Conservation (phyloP, 1,140 invertebrate species). For the Daktulosphaira vitifoliae region DNA sequence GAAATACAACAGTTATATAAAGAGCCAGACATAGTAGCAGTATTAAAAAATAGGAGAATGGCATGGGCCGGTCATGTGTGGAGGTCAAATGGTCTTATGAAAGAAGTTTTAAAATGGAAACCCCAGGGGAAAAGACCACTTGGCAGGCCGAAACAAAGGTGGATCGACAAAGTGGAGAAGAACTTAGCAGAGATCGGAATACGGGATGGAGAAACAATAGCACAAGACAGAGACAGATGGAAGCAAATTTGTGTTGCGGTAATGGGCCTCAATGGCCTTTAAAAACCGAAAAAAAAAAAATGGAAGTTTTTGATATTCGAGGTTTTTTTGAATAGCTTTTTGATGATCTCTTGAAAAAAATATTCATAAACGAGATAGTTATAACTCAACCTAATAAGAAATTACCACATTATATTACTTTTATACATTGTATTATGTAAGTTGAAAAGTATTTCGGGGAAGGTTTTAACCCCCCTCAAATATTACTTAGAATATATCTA, state of each 20-base stretch:
- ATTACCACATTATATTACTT: no score
- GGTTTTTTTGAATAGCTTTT: no score
- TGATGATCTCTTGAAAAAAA: no score
- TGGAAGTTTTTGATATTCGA: no score
- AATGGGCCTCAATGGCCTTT: background rate
- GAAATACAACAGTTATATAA: background rate
- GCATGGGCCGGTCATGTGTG: background rate
- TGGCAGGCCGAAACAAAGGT: conserved; percentile 9
- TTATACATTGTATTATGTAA: no score
- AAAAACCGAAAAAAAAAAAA: background rate
- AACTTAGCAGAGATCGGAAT: background rate
- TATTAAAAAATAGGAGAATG: background rate
- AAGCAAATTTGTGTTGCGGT: conserved; percentile 12
- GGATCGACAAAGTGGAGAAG: background rate
- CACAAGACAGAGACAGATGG: conserved; percentile 3
- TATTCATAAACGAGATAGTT: no score
- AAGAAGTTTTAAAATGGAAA: conserved; percentile 4
- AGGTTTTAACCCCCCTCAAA: no score
- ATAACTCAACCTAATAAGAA: no score
- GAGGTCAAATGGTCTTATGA: conserved; percentile 1
- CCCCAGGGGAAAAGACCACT: background rate
- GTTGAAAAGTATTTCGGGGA: no score
- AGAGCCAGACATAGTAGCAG: background rate
- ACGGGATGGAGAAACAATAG: background rate
- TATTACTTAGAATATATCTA: no score